A percentile compares a stretch with the other conserved stretches of the same genome.
phyloP scores from a whole-genome alignment of 1,140 invertebrate genomes.

The Bombus terrestris region DNA sequence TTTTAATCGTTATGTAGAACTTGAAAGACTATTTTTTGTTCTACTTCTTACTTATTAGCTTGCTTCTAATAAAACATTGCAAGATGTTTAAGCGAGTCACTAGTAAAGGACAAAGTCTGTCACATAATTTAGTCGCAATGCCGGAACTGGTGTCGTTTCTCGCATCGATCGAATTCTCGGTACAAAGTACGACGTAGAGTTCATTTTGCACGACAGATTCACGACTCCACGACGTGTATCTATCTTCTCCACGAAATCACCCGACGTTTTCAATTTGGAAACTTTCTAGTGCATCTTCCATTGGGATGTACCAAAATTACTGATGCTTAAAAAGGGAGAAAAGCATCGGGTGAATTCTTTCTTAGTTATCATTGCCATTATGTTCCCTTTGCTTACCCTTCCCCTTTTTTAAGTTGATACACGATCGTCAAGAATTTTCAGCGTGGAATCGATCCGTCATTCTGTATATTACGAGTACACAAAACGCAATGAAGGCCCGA shows the following conservation, averaged over 20 bases:
- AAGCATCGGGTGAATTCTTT: background rate
- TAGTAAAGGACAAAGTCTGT: background rate
- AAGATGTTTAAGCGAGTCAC: background rate
- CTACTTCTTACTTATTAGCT: no score
- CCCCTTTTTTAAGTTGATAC: background rate
- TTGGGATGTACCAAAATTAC: background rate
- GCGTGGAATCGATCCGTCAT: slow-evolving; percentile 1
- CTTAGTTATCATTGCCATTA: background rate
- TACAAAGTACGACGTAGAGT: background rate
- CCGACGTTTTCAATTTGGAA: background rate
- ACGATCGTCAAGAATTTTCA: slow-evolving; percentile 7
- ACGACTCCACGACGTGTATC: slow-evolving; percentile 7
- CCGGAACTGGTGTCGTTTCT: background rate
- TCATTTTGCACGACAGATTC: slow-evolving; percentile 1
- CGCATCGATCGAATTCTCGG: slow-evolving; percentile 8
- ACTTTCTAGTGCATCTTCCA: background rate
- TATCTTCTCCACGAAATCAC: background rate
- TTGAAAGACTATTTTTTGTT: no score
- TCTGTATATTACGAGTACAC: background rate
- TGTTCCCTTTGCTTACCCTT: background rate
- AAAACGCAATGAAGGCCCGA: slow-evolving; percentile 31
- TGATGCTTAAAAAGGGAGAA: background rate
- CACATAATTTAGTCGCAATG: background rate
- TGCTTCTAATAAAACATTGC: no score
- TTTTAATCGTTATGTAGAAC: background rate